Percentiles rank a stretch among this genome's conserved stretches.
Evolutionary conservation across 2,888 invertebrate species (phyloP).

Genomic region (Ethmia dodecea): DNA sequence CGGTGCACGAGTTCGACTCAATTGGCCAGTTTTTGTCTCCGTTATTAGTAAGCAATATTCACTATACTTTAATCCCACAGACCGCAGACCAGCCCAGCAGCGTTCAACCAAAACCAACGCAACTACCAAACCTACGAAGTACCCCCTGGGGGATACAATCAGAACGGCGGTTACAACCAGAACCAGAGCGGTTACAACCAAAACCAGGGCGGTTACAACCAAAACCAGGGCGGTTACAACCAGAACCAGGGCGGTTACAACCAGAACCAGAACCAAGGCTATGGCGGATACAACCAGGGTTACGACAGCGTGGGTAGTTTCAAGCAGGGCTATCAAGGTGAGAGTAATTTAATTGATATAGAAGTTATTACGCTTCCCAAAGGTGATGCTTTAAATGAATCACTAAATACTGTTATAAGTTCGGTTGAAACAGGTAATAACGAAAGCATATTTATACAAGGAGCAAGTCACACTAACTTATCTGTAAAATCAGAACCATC

Average conservation of each 20-base stretch:
- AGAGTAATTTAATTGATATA: constrained; percentile 6
- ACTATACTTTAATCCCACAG: constrained; percentile 25
- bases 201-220: constrained; percentile 17
- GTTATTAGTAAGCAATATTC: background rate
- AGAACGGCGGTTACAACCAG: constrained; percentile 15
- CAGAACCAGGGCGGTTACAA: constrained; percentile 19
- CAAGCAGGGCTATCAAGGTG: constrained; percentile 12
- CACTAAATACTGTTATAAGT: too few species aligned
- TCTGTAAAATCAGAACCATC: too few species aligned
- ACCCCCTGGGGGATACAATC: constrained; percentile 49
- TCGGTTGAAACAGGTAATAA: too few species aligned
- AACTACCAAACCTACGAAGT: constrained; percentile 58
- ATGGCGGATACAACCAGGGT: constrained; percentile 6
- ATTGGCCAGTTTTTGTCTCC: background rate
- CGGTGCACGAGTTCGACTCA: background rate
- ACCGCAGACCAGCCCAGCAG: constrained; percentile 40
- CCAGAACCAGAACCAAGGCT: constrained; percentile 18
- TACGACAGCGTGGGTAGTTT: constrained; percentile 15
- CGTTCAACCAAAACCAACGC: constrained; percentile 32
- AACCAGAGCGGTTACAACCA: constrained; percentile 16
- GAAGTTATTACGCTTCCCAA: background rate
- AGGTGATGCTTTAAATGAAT: too few species aligned
- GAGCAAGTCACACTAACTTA: too few species aligned
- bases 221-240: constrained; percentile 14
- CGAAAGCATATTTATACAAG: too few species aligned